Evolutionary conservation across 2,888 invertebrate species (phyloP), one percentile per base, ranked within the genome.

Genomic region (Andrena trimmerana): DNA sequence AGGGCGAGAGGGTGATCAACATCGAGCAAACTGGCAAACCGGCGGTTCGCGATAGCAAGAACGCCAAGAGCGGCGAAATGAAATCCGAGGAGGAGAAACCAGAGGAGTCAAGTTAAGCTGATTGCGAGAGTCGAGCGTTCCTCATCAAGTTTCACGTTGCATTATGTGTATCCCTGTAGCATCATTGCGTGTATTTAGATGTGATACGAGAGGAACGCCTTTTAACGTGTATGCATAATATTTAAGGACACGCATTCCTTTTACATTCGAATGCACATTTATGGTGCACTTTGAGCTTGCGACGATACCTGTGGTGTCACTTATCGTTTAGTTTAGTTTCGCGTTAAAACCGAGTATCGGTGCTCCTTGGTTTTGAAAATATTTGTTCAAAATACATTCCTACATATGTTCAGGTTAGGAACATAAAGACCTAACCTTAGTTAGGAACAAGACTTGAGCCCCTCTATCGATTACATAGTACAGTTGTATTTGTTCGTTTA

Each of bases 21-120:
- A 92, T 93, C 27, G 86, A 91, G 24, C 89, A 90, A 24, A 93
- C 93, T 20, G 93, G 93, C 1, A 91, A 92, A 67, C 93, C 93
- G n/a, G 91, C 92, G 20, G 1, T 57, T 4, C 57, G 57, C 57
- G 24, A 57, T 8, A 13, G 57, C 24, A 20, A 20, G n/a, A 62
- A 74, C 13, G 70, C 66, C 42, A 50, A 88, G n/a, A 62, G 76
- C 13, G 70, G 72, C 54, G 54, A 88, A 67, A 76, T 80, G 27
- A 36, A 33, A 36, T 13, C 68, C 2, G 36, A 50, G 33, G 70
- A 65, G 48, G 20, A 74, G 31, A 57, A n/a, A 60, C 60, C 69
- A 68, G 69, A 78, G 67, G 66, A 78, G 65, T 63, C 24, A 65
- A 60, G 10, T 33, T 31, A 10, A 59, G 20, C n/a, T 54, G 24